phyloP scores from a whole-genome alignment of 2,888 invertebrate species.

The Oxyscelio sp. region DNA sequence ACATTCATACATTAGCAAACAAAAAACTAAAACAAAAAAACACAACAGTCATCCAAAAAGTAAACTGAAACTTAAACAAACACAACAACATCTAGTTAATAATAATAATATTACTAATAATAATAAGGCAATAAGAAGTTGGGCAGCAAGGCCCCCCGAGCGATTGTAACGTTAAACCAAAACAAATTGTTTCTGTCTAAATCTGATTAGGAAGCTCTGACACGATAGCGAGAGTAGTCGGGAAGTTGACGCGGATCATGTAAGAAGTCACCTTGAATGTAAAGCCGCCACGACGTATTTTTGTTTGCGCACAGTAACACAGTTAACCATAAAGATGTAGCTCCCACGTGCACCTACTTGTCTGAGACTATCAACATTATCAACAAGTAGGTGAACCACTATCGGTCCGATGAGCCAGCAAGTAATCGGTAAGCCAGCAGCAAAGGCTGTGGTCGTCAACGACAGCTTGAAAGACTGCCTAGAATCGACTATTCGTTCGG shows the following conservation, averaged over 20 bases:
- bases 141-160: neutral
- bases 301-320: constrained; percentile 59
- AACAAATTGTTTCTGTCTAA: constrained; percentile 21
- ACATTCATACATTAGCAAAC: constrained; percentile 18
- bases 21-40: constrained; percentile 9
- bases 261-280: constrained; percentile 56
- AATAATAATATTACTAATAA: constrained; percentile 8
- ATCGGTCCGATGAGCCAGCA: constrained; percentile 43
- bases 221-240: constrained; percentile 10
- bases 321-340: constrained; percentile 85
- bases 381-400: constrained; percentile 83
- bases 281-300: constrained; percentile 53
- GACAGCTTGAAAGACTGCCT: constrained; percentile 48
- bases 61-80: constrained; percentile 2
- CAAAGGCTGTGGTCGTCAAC: neutral
- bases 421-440: constrained; percentile 19
- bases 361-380: constrained; percentile 81
- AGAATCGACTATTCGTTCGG: constrained; percentile 36
- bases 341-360: constrained; percentile 85
- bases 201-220: constrained; percentile 9
- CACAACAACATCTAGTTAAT: neutral
- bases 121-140: constrained; percentile 24
- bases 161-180: constrained; percentile 21
- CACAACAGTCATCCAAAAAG: neutral
- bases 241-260: constrained; percentile 22